Evolutionary conservation across 2,888 invertebrate genomes (phyloP), one percentile per base, ranked within the genome.

Genomic region (Leucania comma): DNA sequence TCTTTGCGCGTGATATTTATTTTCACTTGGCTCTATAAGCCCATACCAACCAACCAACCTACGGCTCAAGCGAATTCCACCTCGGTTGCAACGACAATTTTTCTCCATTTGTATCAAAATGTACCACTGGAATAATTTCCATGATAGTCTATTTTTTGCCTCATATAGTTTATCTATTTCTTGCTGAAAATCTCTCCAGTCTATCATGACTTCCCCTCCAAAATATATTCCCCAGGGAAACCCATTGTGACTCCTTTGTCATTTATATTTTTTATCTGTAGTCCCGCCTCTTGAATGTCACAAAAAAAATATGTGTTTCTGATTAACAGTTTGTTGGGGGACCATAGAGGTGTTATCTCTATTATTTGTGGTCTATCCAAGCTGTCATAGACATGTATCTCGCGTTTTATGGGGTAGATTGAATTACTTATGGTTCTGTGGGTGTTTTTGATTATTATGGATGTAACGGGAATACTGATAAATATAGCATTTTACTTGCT

Each of bases 221-320:
- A 29, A 22, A 8, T 6, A n/a, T 20, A n/a, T 20, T 84, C 84
- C 84, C 82, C 51, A 65, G 80, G 72, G 80, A 24, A 14, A 67
- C 73, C 68, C 75, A 29, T 62, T 50, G 51, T 56, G 61, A 66
- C 63, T 54, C 12, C 20, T 38, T 75, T 63, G 68, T 70, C 83
- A 75, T 85, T 82, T 76, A 85, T 85, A 82, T 82, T 85, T 85
- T 84, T 85, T 85, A 85, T 85, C 82, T 82, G 68, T 73, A 60
- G 35, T 35, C 63, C 74, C 78, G 78, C 69, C 59, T 64, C 42
- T 48, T 67, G 57, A 68, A 72, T 68, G 80, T 72, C 77, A 80
- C 68, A 76, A 84, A 84, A 84, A 84, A 75, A 83, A 69, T 61
- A 75, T 82, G 72, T 64, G 64, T 75, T 76, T 68, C 54, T 75